phyloP scores from a whole-genome alignment of 2,888 invertebrate species.

The Lucinisca nassula region DNA sequence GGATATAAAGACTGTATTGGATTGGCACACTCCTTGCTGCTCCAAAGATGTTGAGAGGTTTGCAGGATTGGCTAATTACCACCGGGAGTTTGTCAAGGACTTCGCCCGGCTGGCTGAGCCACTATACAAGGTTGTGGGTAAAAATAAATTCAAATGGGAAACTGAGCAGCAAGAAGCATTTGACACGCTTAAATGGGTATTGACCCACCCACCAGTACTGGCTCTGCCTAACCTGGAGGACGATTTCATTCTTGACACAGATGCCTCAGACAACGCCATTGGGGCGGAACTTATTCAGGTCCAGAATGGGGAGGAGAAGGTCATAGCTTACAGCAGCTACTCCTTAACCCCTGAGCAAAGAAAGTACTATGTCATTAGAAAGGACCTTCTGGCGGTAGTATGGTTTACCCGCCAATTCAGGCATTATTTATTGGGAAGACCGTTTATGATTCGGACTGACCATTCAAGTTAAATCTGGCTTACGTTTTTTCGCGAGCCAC shows the following conservation, averaged over 20 bases:
- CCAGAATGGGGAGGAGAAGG: background rate
- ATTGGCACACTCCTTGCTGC: background rate
- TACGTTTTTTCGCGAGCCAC: no score
- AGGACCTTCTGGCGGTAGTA: no score
- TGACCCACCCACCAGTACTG: background rate
- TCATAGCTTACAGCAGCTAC: no score
- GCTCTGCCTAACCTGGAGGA: background rate
- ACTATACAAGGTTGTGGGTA: background rate
- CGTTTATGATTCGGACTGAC: no score
- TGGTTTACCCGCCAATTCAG: no score
- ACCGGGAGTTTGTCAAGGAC: background rate
- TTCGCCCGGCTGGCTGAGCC: background rate
- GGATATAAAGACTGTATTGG: constrained; percentile 34
- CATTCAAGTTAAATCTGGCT: no score
- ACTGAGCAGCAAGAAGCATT: background rate
- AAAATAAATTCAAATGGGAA: background rate
- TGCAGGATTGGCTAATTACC: background rate
- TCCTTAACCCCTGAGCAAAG: no score
- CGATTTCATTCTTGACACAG: background rate
- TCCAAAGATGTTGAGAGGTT: background rate
- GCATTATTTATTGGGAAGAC: no score
- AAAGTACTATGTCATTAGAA: no score
- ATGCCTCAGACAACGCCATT: background rate
- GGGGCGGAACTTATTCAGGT: background rate
- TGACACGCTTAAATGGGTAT: background rate